Conservation (phyloP, 2,113 vertebrate genomes). For the Nesospiza acunhae region DNA sequence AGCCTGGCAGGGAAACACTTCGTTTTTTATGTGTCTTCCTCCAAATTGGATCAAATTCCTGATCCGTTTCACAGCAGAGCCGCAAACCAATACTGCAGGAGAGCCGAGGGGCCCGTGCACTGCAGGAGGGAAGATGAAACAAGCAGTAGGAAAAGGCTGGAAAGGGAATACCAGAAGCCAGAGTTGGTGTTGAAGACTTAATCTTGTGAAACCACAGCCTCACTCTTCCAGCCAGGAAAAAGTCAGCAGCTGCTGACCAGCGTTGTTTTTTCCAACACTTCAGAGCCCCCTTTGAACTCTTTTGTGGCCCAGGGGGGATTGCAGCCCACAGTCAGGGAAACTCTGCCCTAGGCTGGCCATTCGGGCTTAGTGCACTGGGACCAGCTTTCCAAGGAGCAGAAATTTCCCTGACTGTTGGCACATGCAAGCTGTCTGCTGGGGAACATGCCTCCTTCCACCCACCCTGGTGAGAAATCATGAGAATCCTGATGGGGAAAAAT, state of each 20-base stretch:
- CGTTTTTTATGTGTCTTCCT: neutral
- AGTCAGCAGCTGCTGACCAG: conserved; percentile 64
- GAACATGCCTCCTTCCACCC: neutral
- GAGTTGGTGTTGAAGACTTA: conserved; percentile 55
- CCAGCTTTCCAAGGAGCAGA: neutral
- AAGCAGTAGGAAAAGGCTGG: conserved; percentile 14
- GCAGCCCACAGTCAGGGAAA: conserved; percentile 10
- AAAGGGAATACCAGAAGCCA: conserved; percentile 55
- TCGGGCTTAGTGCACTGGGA: neutral
- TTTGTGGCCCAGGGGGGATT: neutral
- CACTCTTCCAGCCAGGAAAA: conserved; percentile 54
- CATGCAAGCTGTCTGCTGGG: neutral
- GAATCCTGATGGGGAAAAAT: neutral
- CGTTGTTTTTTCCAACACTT: conserved; percentile 40
- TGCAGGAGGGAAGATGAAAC: conserved; percentile 53
- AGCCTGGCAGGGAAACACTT: conserved; percentile 47
- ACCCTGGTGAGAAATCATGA: neutral
- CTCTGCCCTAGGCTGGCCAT: neutral
- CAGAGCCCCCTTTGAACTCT: conserved; percentile 52
- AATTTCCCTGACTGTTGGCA: neutral
- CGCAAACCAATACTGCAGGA: conserved; percentile 27
- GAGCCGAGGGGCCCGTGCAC: conserved; percentile 15
- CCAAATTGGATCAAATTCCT: conserved; percentile 59
- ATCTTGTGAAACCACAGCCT: conserved; percentile 60
- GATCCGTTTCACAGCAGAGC: conserved; percentile 51